phyloP scores from a whole-genome alignment of 2,797 vertebrate genomes.

The Spondyliosoma cantharus region DNA sequence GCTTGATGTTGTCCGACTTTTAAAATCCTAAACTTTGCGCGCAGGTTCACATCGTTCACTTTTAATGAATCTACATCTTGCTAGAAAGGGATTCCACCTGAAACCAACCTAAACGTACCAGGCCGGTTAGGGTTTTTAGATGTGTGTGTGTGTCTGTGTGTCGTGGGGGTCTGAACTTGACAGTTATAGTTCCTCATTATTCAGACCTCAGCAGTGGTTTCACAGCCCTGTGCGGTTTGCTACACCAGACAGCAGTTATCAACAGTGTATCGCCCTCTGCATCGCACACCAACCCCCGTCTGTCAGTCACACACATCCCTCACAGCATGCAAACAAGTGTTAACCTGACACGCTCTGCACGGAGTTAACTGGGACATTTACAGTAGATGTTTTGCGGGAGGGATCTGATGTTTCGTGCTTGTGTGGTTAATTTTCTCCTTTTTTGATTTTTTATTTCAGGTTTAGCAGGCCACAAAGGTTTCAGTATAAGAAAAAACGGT shows the following conservation, averaged over 20 bases:
- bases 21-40: slow-evolving; percentile 6
- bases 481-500: slow-evolving; percentile 10
- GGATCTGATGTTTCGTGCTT: background rate
- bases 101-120: slow-evolving; percentile 9
- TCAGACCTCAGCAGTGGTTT: slow-evolving; percentile 77
- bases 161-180: slow-evolving; percentile 55
- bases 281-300: slow-evolving; percentile 22
- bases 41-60: background rate
- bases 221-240: slow-evolving; percentile 69
- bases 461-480: background rate
- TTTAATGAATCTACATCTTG: slow-evolving; percentile 16
- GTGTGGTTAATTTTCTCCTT: too few relatives aligned
- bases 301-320: slow-evolving; percentile 37
- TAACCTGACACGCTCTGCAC: slow-evolving; percentile 5
- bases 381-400: background rate
- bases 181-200: slow-evolving; percentile 81
- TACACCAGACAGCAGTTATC: slow-evolving; percentile 75
- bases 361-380: background rate
- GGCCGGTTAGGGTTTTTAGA: background rate
- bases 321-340: slow-evolving; percentile 35
- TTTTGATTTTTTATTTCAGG: too few relatives aligned
- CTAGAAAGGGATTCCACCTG: background rate
- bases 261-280: slow-evolving; percentile 59
- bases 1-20: slow-evolving; percentile 4
- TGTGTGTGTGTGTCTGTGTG: slow-evolving; percentile 17